Evolutionary conservation across 2,113 vertebrate species (phyloP), one percentile per base, ranked within the genome.

Genomic region (Mobula hypostoma): DNA sequence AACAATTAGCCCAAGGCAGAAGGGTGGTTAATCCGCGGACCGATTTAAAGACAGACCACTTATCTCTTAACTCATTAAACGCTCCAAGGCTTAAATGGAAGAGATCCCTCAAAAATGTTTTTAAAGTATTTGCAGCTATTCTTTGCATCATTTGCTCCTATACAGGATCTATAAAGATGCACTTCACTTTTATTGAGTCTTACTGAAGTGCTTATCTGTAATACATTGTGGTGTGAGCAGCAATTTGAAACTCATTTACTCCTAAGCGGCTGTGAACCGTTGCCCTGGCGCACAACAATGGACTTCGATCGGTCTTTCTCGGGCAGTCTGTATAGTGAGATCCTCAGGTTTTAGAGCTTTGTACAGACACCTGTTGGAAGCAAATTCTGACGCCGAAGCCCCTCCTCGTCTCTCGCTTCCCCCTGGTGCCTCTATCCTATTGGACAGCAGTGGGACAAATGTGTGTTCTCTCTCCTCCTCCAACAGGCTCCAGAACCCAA

Each of bases 381-480:
- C 90, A 40, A 9, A 93, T 19, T 17, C 66, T 36, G 36, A 48
- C 36, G 36, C 68, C 1, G 2, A 93, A 93, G 40, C 91, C 17
- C 91, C 91, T 74, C 91, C 68, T 29, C 9, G 36, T 72, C 91
- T 72, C 68, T 72, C 91, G 66, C 91, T 93, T 74, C 91, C 90
- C 91, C 91, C 70, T 40, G 40, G 68, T 76, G 36, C 90, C 68
- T 48, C 32, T 2, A 40, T 5, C 66, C 90, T 36, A 93, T 93
- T 93, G 91, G 91, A 93, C 40, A 70, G 36, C 68, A 11, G 12
- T 74, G 68, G 32, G 70, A 76, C 68, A 74, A 76, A 93, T 76
- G 1, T n/a, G 19, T 74, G 32, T 56, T 29, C 32, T 11, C 27
- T 70, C 91, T 14, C 70, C 91, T 74, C 70, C 90, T 48, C 21